Conservation (phyloP, 1,140 invertebrate genomes). For the Aradophagus sp. region DNA sequence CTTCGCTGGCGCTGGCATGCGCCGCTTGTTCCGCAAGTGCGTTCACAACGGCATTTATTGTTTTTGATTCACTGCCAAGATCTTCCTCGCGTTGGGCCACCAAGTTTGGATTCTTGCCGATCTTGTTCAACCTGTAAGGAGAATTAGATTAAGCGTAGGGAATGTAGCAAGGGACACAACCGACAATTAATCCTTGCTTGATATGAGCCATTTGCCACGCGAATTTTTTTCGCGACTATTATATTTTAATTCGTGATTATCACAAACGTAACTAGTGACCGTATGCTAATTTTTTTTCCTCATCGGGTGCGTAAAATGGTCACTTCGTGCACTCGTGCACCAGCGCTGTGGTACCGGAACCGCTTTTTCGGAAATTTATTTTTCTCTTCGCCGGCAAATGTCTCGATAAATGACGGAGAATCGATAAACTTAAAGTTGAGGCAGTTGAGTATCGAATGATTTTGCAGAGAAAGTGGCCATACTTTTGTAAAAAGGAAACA, state of each 20-base stretch:
- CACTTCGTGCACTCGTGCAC: too few species aligned
- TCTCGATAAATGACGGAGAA: conserved; percentile 63
- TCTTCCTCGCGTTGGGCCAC: conserved; percentile 93
- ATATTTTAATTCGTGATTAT: too few species aligned
- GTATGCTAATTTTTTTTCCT: too few species aligned
- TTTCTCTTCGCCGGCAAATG: conserved; percentile 53
- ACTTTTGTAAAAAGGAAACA: too few species aligned
- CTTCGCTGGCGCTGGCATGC: conserved; percentile 84
- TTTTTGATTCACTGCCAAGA: conserved; percentile 90
- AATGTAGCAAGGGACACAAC: conserved; percentile 70
- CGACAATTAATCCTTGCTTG: conserved; percentile 72
- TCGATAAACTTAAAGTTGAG: conserved; percentile 63
- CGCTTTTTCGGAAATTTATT: too few species aligned
- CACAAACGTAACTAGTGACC: too few species aligned
- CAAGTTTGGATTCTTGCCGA: conserved; percentile 98
- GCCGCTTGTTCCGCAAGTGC: conserved; percentile 91
- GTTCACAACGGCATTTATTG: conserved; percentile 92
- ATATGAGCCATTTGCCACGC: conserved; percentile 67
- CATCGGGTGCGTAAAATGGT: too few species aligned
- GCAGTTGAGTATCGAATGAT: conserved; percentile 60
- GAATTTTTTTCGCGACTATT: conserved; percentile 19
- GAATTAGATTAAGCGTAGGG: conserved; percentile 75
- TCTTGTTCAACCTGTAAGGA: conserved; percentile 91
- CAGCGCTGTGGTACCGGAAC: too few species aligned
- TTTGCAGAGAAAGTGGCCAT: conserved; percentile 54